These are phyloP conservation scores for Parasteatoda tepidariorum DNA, from an alignment of 1,140 invertebrate genomes.

Conservation along the genomic window DNA sequence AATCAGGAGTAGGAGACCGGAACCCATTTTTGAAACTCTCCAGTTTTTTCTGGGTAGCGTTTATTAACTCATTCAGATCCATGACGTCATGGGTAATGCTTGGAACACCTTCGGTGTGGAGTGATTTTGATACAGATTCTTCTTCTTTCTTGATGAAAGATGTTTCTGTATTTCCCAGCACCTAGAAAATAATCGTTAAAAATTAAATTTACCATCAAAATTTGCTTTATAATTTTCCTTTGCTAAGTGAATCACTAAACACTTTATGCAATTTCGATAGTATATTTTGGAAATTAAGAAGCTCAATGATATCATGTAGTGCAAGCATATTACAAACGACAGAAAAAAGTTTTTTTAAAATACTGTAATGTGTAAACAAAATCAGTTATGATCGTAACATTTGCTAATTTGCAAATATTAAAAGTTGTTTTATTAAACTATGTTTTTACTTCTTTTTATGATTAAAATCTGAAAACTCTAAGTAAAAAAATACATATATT, in stretches of 20 bases:
- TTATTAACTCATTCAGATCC: constrained; percentile 42
- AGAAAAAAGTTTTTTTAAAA: too few species aligned
- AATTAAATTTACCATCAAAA: background rate
- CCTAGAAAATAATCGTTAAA: background rate
- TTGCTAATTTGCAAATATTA: too few species aligned
- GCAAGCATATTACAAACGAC: too few species aligned
- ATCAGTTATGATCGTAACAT: too few species aligned
- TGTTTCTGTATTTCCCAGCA: constrained; percentile 24
- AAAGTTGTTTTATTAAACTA: too few species aligned
- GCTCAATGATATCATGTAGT: too few species aligned
- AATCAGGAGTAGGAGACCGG: background rate
- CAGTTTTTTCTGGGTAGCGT: constrained; percentile 38
- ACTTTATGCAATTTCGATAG: background rate
- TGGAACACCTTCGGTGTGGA: background rate
- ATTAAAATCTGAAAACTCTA: too few species aligned
- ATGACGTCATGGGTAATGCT: constrained; percentile 24
- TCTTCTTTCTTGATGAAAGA: constrained; percentile 39
- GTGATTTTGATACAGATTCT: constrained; percentile 18
- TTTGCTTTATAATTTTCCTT: background rate
- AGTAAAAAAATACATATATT: too few species aligned
- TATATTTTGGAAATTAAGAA: background rate
- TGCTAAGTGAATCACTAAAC: background rate
- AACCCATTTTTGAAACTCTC: constrained; percentile 21
- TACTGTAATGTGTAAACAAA: too few species aligned
- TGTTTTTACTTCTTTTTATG: too few species aligned